phyloP scores from a whole-genome alignment of 2,797 vertebrate genomes.

The Anguilla marmorata region DNA sequence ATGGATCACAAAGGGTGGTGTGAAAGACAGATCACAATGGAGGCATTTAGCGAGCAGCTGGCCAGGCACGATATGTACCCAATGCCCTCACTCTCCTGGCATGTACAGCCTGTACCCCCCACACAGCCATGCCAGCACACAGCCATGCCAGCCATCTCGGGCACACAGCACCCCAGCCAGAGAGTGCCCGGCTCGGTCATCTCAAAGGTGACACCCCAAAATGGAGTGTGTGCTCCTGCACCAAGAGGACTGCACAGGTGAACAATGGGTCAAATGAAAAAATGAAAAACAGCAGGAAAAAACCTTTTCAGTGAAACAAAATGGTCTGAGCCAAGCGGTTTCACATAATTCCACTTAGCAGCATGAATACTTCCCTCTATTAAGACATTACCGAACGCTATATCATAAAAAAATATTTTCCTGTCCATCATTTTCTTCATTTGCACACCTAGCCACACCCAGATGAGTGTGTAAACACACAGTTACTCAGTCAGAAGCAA shows the following conservation, averaged over 20 bases:
- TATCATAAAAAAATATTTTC: background rate
- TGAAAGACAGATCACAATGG: background rate
- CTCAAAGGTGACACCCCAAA: background rate
- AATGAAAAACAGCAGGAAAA: no score
- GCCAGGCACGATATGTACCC: background rate
- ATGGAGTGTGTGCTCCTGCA: no score
- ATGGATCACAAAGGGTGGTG: background rate
- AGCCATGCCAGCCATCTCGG: background rate
- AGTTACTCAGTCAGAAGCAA: background rate
- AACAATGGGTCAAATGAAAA: no score
- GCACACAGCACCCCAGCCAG: background rate
- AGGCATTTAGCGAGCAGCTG: background rate
- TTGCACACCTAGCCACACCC: background rate
- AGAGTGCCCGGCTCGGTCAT: background rate
- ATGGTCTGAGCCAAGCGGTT: no score
- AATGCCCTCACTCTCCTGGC: background rate
- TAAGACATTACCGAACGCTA: background rate
- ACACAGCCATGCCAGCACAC: background rate
- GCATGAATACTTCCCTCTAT: background rate
- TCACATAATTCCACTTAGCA: no score
- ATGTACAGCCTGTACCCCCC: background rate
- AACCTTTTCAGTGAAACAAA: no score
- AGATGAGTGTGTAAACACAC: background rate
- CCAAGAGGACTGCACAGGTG: no score
- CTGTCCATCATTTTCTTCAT: background rate